A percentile compares a stretch with the other conserved stretches of the same genome.
Evolutionary conservation across 2,888 invertebrate species (phyloP).

Genomic region (Ferrisia virgata): DNA sequence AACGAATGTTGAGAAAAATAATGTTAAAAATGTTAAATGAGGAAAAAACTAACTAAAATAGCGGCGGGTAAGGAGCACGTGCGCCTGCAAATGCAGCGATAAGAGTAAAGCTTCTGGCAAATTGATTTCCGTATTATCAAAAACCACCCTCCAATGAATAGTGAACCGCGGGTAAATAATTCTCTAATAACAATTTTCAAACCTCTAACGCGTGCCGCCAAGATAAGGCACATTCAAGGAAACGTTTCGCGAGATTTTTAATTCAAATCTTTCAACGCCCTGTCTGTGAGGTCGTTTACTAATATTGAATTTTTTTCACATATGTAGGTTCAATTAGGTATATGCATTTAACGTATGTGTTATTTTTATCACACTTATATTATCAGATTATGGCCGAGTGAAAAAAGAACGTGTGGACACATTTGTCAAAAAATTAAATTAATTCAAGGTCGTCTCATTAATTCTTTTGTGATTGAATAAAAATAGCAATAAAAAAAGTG

Average conservation of each 20-base stretch:
- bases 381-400: too few species aligned
- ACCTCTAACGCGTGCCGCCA: conserved; percentile 32
- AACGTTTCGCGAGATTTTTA: conserved; percentile 2
- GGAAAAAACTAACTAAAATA: neutral
- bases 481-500: too few species aligned
- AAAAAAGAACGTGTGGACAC: too few species aligned
- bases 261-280: conserved; percentile 4
- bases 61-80: neutral
- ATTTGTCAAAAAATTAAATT: too few species aligned
- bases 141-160: conserved; percentile 25
- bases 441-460: too few species aligned
- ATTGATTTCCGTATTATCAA: conserved; percentile 45
- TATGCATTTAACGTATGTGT: too few species aligned
- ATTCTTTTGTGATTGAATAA: too few species aligned
- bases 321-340: neutral
- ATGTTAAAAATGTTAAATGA: neutral
- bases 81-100: conserved; percentile 38
- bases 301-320: neutral
- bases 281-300: neutral
- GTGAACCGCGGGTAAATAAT: conserved; percentile 27
- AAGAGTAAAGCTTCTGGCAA: conserved; percentile 41
- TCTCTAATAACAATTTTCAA: conserved; percentile 36
- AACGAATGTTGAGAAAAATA: neutral
- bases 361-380: too few species aligned
- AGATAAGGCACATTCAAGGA: conserved; percentile 36